These are phyloP conservation scores for Dryas iulia DNA, from an alignment of 1,140 invertebrate genomes.

Conservation along the genomic window DNA sequence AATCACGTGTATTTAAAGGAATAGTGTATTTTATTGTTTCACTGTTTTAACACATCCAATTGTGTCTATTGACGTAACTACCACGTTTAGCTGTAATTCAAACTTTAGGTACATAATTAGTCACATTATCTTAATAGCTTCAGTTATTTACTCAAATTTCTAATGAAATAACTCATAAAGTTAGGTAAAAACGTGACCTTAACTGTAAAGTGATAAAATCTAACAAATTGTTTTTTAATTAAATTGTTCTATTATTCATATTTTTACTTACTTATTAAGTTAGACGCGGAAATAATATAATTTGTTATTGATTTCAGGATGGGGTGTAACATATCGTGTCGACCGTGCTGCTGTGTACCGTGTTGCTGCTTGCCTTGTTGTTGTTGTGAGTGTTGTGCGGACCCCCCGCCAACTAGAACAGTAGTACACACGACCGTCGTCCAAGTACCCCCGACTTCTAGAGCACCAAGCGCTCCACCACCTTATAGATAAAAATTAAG, in stretches of 20 bases:
- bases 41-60: background rate
- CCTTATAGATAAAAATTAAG: constrained; percentile 15
- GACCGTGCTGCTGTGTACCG: constrained; percentile 68
- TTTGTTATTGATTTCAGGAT: constrained; percentile 50
- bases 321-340: constrained; percentile 69
- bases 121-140: background rate
- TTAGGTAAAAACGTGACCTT: background rate
- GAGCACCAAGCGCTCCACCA: constrained; percentile 34
- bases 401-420: constrained; percentile 35
- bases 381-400: constrained; percentile 56
- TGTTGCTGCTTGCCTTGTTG: constrained; percentile 42
- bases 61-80: background rate
- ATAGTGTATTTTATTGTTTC: background rate
- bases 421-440: constrained; percentile 53
- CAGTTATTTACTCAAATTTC: background rate
- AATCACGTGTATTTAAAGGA: background rate
- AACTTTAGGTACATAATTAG: background rate
- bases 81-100: background rate
- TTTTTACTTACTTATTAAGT: background rate
- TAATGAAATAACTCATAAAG: background rate
- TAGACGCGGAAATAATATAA: background rate
- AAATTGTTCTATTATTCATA: background rate
- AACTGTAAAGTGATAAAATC: background rate
- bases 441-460: constrained; percentile 23
- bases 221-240: too few species aligned